Base-by-base conservation (phyloP, 2,113 vertebrate species). In the Typhlomys cinereus region DNA sequence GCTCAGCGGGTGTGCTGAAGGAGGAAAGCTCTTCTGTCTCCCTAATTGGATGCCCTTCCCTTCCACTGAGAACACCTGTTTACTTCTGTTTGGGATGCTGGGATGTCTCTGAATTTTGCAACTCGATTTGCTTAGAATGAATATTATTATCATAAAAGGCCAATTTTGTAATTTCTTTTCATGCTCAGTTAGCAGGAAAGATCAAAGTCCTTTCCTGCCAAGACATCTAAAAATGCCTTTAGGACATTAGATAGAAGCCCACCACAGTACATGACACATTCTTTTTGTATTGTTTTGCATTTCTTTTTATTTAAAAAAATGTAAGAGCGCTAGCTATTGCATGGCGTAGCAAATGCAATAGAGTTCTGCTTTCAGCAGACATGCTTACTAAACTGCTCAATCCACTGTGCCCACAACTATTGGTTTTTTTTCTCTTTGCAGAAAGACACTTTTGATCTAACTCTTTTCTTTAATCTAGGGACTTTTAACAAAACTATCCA, bases 181-280 rank as follows among this genome's bases (percentile, higher is more conserved):
- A 80, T 83, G 74, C 67, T 81, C 78, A 95, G 61, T 95, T 96
- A 97, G 82, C 91, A 94, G 48, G 83, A 88, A 85, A 97, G 94
- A 97, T 97, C 95, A 92, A 96, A 97, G 88, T 69, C 75, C 91
- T 71, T 61, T 90, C 39, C 81, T 94, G 74, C 92, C 91, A 59
- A 95, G 95, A 75, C 84, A 96, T 92, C 95, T 96, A 89, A 94
- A 97, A 96, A 96, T 85, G 59, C 95, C 92, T 96, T 89, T 46
- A 91, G 95, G 94, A 91, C 87, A 92, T 97, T 39, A 95, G 23
- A 96, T 76, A 96, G 95, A 94, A 95, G 79, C 70, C n/a, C 7
- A 29, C 92, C 73, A 7, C 50, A 59, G 34, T 70, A 25, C 75
- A 61, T 50, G 62, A 62, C 41, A 78, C 13, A 36, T 86, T 85